These are phyloP conservation scores for Belonocnema kinseyi DNA, from an alignment of 1,140 invertebrate species.

Conservation along the genomic window DNA sequence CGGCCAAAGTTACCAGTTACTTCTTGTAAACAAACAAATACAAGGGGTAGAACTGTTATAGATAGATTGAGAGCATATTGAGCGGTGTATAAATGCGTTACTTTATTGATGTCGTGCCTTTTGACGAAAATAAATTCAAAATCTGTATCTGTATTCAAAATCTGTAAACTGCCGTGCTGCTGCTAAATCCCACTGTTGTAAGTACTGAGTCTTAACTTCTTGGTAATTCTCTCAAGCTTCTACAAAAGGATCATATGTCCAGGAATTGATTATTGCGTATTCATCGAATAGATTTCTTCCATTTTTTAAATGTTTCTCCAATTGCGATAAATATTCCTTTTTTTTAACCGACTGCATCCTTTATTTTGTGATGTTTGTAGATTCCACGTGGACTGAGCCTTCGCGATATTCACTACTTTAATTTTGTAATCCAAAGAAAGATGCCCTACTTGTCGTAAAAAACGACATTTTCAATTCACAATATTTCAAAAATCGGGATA, in stretches of 20 bases:
- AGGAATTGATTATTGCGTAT: conserved; percentile 41
- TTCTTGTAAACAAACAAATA: no score
- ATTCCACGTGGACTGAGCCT: conserved; percentile 41
- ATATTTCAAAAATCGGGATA: no score
- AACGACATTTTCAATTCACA: no score
- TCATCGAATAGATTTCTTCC: conserved; percentile 46
- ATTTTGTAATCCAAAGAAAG: conserved; percentile 45
- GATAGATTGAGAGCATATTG: no score
- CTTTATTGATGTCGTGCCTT: no score
- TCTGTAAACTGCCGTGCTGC: conserved; percentile 36
- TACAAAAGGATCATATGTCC: conserved; percentile 2
- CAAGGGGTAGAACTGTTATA: no score
- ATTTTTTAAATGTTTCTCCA: conserved; percentile 38
- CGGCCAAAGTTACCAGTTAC: no score
- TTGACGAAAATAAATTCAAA: no score
- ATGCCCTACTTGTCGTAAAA: no score
- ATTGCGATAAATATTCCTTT: conserved; percentile 23
- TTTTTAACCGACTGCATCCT: neutral
- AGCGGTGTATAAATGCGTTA: no score
- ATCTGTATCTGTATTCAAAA: conserved; percentile 41
- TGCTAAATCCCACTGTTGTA: conserved; percentile 48
- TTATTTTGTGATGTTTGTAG: conserved; percentile 39
- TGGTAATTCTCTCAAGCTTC: conserved; percentile 37
- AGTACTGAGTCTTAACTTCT: conserved; percentile 46
- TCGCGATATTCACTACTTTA: conserved; percentile 39